Evolutionary conservation across 2,888 invertebrate species (phyloP).

Genomic region (Meandrusa payeni): DNA sequence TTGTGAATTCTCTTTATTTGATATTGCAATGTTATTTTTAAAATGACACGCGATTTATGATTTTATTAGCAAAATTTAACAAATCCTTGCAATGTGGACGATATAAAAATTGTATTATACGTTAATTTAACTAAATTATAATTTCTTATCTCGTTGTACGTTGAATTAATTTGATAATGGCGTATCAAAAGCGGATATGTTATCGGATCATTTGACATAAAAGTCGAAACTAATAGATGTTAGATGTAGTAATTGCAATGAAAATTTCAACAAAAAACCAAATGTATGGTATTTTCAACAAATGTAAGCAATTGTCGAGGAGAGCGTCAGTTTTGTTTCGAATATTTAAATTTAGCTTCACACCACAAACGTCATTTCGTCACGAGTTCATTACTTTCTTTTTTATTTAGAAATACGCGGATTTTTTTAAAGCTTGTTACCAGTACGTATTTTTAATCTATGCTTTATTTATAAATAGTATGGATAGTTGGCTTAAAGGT

Average conservation of each 20-base stretch:
- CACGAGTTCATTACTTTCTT: slow-evolving; percentile 16
- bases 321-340: slow-evolving; percentile 13
- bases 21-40: slow-evolving; percentile 13
- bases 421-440: too few species aligned
- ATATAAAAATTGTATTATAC: too few species aligned
- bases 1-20: too few species aligned
- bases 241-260: too few species aligned
- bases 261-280: too few species aligned
- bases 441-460: too few species aligned
- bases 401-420: slow-evolving; percentile 2
- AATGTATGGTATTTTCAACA: not conserved
- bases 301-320: slow-evolving; percentile 3
- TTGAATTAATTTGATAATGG: slow-evolving; percentile 12
- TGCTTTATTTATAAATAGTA: too few species aligned
- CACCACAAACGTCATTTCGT: slow-evolving; percentile 15
- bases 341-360: slow-evolving; percentile 20
- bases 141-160: slow-evolving; percentile 11
- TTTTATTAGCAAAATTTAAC: too few species aligned
- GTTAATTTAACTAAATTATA: too few species aligned
- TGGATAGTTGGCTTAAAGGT: too few species aligned
- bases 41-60: too few species aligned
- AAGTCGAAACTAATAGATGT: not conserved
- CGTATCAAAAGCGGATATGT: slow-evolving; percentile 4
- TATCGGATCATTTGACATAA: slow-evolving; percentile 4
- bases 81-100: too few species aligned